These are phyloP conservation scores for Eulacestoma nigropectus DNA, from an alignment of 2,113 vertebrate genomes.

Conservation along the genomic window DNA sequence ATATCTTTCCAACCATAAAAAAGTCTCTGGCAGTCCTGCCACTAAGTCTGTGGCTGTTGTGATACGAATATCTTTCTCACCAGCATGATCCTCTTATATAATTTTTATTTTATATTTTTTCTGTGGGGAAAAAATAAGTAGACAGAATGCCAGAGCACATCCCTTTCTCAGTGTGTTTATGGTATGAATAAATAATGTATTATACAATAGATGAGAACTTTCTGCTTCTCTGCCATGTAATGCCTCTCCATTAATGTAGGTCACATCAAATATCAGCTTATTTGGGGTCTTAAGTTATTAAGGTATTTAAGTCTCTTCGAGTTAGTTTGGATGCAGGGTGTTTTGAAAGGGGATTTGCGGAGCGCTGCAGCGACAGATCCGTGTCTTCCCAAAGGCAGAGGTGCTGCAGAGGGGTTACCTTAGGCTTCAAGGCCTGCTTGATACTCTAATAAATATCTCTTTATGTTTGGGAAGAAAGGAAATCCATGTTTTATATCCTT, in stretches of 20 bases:
- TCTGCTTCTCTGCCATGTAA: conserved; percentile 39
- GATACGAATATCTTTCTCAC: conserved; percentile 33
- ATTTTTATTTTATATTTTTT: not conserved
- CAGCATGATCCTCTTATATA: conserved; percentile 24
- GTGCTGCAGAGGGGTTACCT: conserved; percentile 7
- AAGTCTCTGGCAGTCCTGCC: conserved; percentile 7
- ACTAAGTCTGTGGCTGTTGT: conserved; percentile 7
- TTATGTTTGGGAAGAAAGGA: conserved; percentile 18
- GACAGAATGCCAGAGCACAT: not conserved
- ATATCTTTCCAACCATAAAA: conserved; percentile 25
- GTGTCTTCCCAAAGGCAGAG: not conserved
- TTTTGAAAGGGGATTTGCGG: conserved; percentile 12
- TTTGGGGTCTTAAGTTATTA: conserved; percentile 58
- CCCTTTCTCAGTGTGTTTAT: not conserved
- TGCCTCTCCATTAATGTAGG: conserved; percentile 38
- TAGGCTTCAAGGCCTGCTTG: conserved; percentile 2
- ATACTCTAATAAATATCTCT: not conserved
- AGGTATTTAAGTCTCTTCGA: not conserved
- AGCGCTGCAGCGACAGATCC: not conserved
- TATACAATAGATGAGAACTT: conserved; percentile 36
- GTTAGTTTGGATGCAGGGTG: not conserved
- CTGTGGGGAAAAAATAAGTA: not conserved
- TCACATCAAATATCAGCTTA: conserved; percentile 52
- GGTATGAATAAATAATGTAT: conserved; percentile 33
- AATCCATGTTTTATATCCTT: not conserved